These are phyloP conservation scores for Hydropotes inermis DNA, from an alignment of 2,113 vertebrate species.

Conservation along the genomic window DNA sequence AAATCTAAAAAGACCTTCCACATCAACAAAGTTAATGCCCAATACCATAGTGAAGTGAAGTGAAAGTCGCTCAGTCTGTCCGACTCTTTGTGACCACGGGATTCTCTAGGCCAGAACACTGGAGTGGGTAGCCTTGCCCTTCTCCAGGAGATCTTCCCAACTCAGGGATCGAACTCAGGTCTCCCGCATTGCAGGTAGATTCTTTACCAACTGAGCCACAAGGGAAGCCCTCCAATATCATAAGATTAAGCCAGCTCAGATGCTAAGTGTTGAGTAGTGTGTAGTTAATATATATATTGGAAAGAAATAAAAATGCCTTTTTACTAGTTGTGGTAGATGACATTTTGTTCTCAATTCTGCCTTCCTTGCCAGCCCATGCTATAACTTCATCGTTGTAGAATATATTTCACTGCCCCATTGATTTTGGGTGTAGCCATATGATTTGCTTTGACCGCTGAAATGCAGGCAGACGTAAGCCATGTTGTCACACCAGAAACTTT, in stretches of 20 bases:
- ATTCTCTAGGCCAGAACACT: background rate
- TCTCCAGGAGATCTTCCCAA: background rate
- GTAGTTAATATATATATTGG: background rate
- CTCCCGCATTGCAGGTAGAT: background rate
- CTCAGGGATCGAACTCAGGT: background rate
- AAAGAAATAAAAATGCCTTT: background rate
- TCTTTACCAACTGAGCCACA: background rate
- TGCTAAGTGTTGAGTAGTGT: background rate
- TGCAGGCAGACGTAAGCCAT: background rate
- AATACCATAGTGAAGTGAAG: background rate
- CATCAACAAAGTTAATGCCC: background rate
- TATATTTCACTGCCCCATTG: background rate
- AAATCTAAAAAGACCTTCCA: background rate
- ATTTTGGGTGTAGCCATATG: background rate
- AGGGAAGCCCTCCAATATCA: background rate
- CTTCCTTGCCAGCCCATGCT: too few species aligned
- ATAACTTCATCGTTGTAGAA: background rate
- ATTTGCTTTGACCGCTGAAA: background rate
- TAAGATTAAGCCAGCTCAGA: background rate
- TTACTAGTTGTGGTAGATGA: background rate
- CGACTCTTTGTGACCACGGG: background rate
- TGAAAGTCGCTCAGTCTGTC: fast-evolving
- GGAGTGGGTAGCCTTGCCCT: background rate
- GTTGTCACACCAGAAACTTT: background rate
- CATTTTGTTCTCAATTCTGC: background rate